A percentile compares a stretch with the other conserved stretches of the same genome.
phyloP scores from a whole-genome alignment of 1,140 invertebrate species.

The Drosophila pseudoobscura region DNA sequence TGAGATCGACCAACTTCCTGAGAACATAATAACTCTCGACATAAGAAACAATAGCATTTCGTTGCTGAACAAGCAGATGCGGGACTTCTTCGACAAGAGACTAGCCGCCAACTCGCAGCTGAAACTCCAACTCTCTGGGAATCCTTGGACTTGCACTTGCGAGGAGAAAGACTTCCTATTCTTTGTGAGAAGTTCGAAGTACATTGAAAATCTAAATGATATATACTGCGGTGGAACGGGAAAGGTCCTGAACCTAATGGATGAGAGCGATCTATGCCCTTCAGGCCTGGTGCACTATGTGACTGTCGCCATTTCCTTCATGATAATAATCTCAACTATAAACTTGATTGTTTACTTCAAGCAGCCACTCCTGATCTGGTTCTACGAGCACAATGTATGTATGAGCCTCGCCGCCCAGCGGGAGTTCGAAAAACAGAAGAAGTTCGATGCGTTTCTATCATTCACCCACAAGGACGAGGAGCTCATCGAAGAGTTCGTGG shows the following conservation, averaged over 20 bases:
- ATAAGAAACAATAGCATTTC: neutral
- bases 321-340: neutral
- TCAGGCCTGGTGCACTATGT: constrained; percentile 14
- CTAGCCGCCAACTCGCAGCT: neutral
- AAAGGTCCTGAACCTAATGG: too few species aligned
- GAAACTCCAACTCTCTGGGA: constrained; percentile 2
- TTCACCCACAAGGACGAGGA: constrained; percentile 43
- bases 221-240: neutral
- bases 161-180: constrained; percentile 6
- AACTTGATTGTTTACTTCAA: constrained; percentile 21
- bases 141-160: constrained; percentile 29
- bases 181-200: constrained; percentile 3
- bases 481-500: constrained; percentile 29
- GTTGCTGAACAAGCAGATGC: neutral
- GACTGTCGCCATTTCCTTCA: constrained; percentile 3
- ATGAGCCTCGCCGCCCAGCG: constrained; percentile 8
- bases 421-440: constrained; percentile 18
- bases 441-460: constrained; percentile 28
- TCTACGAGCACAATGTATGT: constrained; percentile 29
- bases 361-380: constrained; percentile 26
- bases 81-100: neutral
- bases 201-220: constrained; percentile 8
- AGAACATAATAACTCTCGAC: too few species aligned
- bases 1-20: neutral
- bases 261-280: constrained; percentile 8